Conservation (phyloP, 2,888 invertebrate species). For the Eustalomyia histrio region DNA sequence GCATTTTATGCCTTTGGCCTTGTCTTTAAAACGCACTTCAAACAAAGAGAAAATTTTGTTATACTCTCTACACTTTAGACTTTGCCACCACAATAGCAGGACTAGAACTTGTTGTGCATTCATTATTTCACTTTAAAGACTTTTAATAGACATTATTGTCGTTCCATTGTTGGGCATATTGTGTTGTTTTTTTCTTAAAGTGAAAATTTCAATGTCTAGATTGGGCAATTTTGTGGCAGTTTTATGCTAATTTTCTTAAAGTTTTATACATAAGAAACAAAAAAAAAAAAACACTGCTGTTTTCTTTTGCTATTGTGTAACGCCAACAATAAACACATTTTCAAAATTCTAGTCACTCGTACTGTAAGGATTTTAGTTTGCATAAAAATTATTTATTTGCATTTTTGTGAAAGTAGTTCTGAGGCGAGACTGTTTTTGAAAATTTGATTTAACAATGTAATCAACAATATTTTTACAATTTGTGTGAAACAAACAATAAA, state of each 20-base stretch:
- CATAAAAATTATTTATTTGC: not conserved
- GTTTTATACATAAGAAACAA: no score
- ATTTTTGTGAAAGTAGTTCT: conserved; percentile 26
- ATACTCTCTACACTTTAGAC: conserved; percentile 1
- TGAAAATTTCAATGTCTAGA: conserved; percentile 48
- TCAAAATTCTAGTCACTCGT: conserved; percentile 1
- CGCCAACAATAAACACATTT: not conserved
- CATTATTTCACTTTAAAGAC: conserved; percentile 47
- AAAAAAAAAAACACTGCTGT: not conserved
- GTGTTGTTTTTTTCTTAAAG: conserved; percentile 17
- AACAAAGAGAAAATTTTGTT: conserved; percentile 11
- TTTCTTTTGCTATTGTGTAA: not conserved
- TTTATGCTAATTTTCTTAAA: conserved; percentile 48
- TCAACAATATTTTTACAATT: conserved; percentile 15
- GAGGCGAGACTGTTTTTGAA: conserved; percentile 33
- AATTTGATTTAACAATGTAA: conserved; percentile 22
- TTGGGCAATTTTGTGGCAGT: conserved; percentile 51
- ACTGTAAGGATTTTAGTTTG: not conserved
- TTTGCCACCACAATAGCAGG: conserved; percentile 18
- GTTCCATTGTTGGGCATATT: conserved; percentile 28
- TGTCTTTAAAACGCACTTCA: conserved; percentile 53
- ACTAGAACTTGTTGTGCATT: conserved; percentile 40
- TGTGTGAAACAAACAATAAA: conserved; percentile 14
- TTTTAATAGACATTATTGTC: conserved; percentile 46
- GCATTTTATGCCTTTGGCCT: conserved; percentile 53